phyloP scores from a whole-genome alignment of 2,888 invertebrate species.

The Stramonita haemastoma region DNA sequence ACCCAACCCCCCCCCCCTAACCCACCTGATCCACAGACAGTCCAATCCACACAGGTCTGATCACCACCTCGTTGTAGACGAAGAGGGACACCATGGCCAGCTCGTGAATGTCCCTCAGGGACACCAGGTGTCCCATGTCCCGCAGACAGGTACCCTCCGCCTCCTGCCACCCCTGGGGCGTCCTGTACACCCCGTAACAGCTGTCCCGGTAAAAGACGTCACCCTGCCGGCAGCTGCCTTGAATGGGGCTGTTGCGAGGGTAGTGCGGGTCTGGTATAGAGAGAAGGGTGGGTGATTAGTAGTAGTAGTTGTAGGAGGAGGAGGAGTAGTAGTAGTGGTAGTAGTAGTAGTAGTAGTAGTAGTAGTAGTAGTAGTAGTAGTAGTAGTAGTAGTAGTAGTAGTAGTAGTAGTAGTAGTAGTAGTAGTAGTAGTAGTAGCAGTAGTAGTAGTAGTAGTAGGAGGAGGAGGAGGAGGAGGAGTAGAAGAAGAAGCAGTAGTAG shows the following conservation, averaged over 20 bases:
- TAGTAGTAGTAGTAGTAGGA: no score
- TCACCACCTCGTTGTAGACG: constrained; percentile 40
- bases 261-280: constrained; percentile 48
- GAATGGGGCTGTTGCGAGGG: constrained; percentile 34
- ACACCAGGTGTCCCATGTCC: constrained; percentile 57
- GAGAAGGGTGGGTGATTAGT: not conserved
- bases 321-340: no score
- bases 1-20: not conserved
- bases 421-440: not conserved
- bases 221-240: constrained; percentile 39
- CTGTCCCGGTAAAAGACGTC: constrained; percentile 37
- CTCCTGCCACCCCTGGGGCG: constrained; percentile 55
- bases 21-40: constrained; percentile 54
- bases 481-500: no score
- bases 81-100: constrained; percentile 55
- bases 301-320: no score
- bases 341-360: no score
- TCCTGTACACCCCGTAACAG: constrained; percentile 53
- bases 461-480: no score
- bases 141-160: constrained; percentile 58
- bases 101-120: constrained; percentile 59
- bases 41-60: constrained; percentile 60
- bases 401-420: no score
- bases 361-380: no score
- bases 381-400: no score